phyloP scores from a whole-genome alignment of 1,140 invertebrate genomes.

The Polypedilum vanderplanki region DNA sequence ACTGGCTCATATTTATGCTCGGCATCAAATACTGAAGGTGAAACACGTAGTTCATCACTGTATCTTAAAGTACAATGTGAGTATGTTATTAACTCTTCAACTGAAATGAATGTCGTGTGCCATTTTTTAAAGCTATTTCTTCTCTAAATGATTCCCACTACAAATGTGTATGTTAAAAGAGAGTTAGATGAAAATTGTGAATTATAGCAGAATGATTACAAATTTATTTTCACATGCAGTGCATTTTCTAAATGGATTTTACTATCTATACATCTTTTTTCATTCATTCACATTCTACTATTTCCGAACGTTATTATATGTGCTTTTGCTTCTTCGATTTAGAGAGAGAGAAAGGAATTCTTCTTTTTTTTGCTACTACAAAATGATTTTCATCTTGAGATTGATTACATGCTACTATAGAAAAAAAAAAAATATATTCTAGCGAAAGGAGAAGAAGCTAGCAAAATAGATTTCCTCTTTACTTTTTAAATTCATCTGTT shows the following conservation, averaged over 20 bases:
- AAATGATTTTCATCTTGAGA: conserved; percentile 11
- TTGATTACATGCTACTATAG: not conserved
- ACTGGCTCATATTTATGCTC: conserved; percentile 60
- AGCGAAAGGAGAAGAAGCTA: not conserved
- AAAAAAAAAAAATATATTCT: not conserved
- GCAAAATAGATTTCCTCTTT: too few relatives aligned
- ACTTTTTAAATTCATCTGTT: too few relatives aligned
- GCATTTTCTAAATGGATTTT: conserved; percentile 13
- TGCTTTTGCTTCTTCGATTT: conserved; percentile 18
- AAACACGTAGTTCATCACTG: conserved; percentile 55
- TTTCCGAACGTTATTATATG: not conserved
- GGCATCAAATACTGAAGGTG: conserved; percentile 61
- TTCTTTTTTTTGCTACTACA: not conserved
- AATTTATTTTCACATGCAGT: conserved; percentile 9
- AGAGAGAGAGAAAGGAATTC: not conserved
- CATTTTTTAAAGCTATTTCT: not conserved
- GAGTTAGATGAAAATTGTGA: not conserved
- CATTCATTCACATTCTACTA: not conserved
- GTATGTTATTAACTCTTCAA: conserved; percentile 38
- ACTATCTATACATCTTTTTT: not conserved
- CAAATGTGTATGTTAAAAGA: not conserved
- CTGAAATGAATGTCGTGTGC: not conserved
- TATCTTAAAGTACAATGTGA: conserved; percentile 59
- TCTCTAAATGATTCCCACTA: too few relatives aligned
- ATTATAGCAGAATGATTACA: conserved; percentile 1